A percentile compares a stretch with the other conserved stretches of the same genome.
Conservation (phyloP, 1,140 invertebrate species). For the Phocides pigmalion region DNA sequence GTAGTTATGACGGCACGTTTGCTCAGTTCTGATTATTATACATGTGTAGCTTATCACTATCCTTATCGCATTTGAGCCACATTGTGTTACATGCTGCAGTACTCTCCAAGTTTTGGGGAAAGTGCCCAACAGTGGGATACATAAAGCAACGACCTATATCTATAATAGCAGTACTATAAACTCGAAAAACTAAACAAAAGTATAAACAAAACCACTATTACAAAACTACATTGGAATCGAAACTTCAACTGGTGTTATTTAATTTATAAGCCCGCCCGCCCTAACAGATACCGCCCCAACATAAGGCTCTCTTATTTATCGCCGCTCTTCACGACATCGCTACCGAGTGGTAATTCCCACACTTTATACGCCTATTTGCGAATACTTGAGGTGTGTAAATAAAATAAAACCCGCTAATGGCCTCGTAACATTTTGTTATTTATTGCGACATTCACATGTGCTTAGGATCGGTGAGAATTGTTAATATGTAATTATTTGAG, state of each 20-base stretch:
- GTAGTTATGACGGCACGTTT: too few species aligned
- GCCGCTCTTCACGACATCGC: slow-evolving; percentile 46
- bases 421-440: slow-evolving; percentile 57
- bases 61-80: too few species aligned
- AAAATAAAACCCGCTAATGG: slow-evolving; percentile 67
- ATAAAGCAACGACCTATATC: too few species aligned
- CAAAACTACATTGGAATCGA: slow-evolving; percentile 23
- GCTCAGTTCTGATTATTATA: too few species aligned
- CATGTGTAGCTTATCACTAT: too few species aligned
- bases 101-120: too few species aligned
- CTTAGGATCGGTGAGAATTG: slow-evolving; percentile 7
- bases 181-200: not conserved
- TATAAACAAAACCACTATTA: not conserved
- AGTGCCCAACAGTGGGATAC: too few species aligned
- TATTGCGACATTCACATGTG: slow-evolving; percentile 39
- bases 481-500: slow-evolving; percentile 28
- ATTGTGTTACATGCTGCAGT: too few species aligned
- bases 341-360: slow-evolving; percentile 63
- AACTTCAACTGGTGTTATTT: slow-evolving; percentile 33
- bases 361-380: slow-evolving; percentile 64
- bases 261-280: slow-evolving; percentile 27
- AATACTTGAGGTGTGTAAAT: slow-evolving; percentile 63
- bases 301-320: slow-evolving; percentile 47
- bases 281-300: slow-evolving; percentile 28
- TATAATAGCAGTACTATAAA: too few species aligned